Base-by-base conservation (phyloP, 2,797 vertebrate genomes). In the Notoglanidium macrostoma region DNA sequence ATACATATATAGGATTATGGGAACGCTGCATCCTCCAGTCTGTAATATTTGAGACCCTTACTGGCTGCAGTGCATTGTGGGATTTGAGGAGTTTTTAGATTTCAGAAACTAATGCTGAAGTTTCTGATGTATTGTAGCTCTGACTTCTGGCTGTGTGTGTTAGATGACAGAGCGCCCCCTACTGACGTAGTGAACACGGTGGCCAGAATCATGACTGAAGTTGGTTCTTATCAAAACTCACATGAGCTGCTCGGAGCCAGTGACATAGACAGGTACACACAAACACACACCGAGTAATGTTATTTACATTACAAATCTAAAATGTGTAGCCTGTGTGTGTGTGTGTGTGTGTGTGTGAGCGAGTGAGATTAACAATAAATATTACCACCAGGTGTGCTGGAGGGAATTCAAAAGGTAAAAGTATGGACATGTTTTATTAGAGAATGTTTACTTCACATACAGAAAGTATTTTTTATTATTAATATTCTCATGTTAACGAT, bases 181-280 rank as follows among this genome's bases (percentile, higher is more conserved):
- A 94, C 93, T 80, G 93, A 96, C 68, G 92, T 98, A 67, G 96
- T 98, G 63, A 94, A 96, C 90, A 94, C 90, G 1, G 96, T 98
- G 91, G 95, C 95, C 88, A 94, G 92, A 86, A 88, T 97, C 44
- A 95, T 94, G 84, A 63, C 94, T 59, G 92, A 92, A 2, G 19
- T 0, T 0, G 32, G 23, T 21, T 54, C 59, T 76, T 7, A 46
- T 29, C 73, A 70, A 19, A 78, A 79, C 26, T 65, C 29, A 63
- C 72, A 87, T 0, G 35, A 29, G 59, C 55, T 74, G 59, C 65
- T 85, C 4, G n/a, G 23, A 72, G 68, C 21, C 35, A 57, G 61
- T 57, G 76, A 81, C 65, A 70, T 78, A 59, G 49, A 86, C 51
- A 81, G 73, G 85, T 54, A 44, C 4, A 46, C 9, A 67, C n/a